A percentile compares a stretch with the other conserved stretches of the same genome.
phyloP scores from a whole-genome alignment of 2,888 invertebrate species.

The Melipona bicolor region DNA sequence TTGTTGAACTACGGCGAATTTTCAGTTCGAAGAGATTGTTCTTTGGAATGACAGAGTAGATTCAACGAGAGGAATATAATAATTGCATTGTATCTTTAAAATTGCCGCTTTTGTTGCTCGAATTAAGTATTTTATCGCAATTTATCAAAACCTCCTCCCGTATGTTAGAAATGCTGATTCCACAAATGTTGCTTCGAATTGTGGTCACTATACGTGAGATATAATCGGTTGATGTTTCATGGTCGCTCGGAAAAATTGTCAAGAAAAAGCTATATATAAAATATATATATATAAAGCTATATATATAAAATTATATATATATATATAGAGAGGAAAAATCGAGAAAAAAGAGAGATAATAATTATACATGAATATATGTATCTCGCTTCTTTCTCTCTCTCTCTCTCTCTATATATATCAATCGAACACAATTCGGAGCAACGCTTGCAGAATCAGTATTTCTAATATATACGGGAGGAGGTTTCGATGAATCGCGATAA shows the following conservation, averaged over 20 bases:
- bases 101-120: background rate
- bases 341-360: background rate
- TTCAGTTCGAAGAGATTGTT: background rate
- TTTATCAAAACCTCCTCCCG: constrained; percentile 64
- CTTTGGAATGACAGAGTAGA: background rate
- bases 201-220: background rate
- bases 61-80: background rate
- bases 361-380: background rate
- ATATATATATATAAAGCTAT: no score
- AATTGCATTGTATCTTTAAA: no score
- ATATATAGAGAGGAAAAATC: background rate
- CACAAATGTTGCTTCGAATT: constrained; percentile 16
- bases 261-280: background rate
- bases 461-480: constrained; percentile 48
- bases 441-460: constrained; percentile 62
- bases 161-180: constrained; percentile 63
- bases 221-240: background rate
- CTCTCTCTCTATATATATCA: no score
- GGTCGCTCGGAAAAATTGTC: background rate
- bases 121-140: background rate
- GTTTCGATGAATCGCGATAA: constrained; percentile 58
- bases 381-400: no score
- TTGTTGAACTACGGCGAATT: background rate
- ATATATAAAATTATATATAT: no score
- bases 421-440: background rate